phyloP scores from a whole-genome alignment of 53 echinoderm and acorn worm species.

The Astropecten irregularis region DNA sequence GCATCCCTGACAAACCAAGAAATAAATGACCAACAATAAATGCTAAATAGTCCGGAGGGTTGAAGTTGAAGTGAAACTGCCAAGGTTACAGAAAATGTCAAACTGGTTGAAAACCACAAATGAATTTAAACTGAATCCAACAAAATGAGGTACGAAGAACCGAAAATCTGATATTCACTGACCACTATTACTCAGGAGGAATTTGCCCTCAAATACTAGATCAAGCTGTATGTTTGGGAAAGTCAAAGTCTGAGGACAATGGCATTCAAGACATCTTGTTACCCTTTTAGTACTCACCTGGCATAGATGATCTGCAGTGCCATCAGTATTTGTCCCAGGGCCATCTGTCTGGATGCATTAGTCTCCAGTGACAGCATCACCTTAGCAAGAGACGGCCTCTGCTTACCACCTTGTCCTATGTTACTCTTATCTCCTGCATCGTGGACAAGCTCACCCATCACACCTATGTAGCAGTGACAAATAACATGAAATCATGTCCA shows the following conservation, averaged over 20 bases:
- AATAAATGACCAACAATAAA: neutral
- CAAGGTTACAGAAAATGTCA: too few relatives aligned
- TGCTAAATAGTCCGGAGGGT: too few relatives aligned
- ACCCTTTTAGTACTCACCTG: conserved; percentile 46
- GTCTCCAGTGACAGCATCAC: conserved; percentile 83
- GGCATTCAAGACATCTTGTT: neutral
- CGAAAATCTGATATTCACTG: too few relatives aligned
- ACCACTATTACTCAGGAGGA: too few relatives aligned
- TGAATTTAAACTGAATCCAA: too few relatives aligned
- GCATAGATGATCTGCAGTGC: conserved; percentile 96
- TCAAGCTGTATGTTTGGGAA: too few relatives aligned
- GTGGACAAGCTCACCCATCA: conserved; percentile 87
- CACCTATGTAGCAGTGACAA: too few relatives aligned
- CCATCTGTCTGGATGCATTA: conserved; percentile 76
- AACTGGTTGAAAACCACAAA: too few relatives aligned
- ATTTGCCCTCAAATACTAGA: neutral
- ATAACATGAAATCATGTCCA: too few relatives aligned
- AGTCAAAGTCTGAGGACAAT: too few relatives aligned
- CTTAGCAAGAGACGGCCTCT: conserved; percentile 87
- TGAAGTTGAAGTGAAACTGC: too few relatives aligned
- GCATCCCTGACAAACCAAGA: conserved; percentile 69
- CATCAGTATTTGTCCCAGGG: conserved; percentile 85
- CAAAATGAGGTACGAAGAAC: too few relatives aligned
- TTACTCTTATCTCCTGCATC: conserved; percentile 67
- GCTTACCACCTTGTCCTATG: conserved; percentile 55